These are phyloP conservation scores for Corythoichthys haematopterus DNA, from an alignment of 2,113 vertebrate genomes.

Conservation along the genomic window DNA sequence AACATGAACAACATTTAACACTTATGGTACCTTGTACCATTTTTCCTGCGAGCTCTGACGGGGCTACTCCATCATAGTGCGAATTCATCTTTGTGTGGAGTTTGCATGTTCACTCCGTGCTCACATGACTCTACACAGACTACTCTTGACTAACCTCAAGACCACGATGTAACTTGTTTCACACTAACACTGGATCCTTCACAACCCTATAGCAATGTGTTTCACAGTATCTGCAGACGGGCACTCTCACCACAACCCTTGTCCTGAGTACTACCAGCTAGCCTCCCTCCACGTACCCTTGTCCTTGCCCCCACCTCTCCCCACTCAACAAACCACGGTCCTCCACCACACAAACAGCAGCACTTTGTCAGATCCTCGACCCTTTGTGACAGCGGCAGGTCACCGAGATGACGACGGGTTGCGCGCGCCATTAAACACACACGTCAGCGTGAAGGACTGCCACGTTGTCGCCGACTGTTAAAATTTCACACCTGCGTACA, in stretches of 20 bases:
- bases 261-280: slow-evolving; percentile 24
- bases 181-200: too few species aligned
- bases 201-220: background rate
- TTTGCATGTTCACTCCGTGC: background rate
- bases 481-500: slow-evolving; percentile 34
- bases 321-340: slow-evolving; percentile 39
- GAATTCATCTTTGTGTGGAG: background rate
- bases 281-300: background rate
- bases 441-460: slow-evolving; percentile 60
- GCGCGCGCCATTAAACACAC: slow-evolving; percentile 53
- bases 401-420: slow-evolving; percentile 37
- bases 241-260: slow-evolving; percentile 46
- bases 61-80: too few species aligned
- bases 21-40: too few species aligned
- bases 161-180: too few species aligned
- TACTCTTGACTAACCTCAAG: too few species aligned
- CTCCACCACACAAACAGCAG: slow-evolving; percentile 49
- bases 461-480: slow-evolving; percentile 61
- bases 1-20: too few species aligned
- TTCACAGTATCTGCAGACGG: slow-evolving; percentile 37
- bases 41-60: too few species aligned
- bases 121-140: too few species aligned
- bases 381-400: slow-evolving; percentile 59
- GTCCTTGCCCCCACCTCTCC: slow-evolving; percentile 39
- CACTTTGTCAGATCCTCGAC: slow-evolving; percentile 55